phyloP scores from a whole-genome alignment of 2,113 vertebrate genomes.

The Lasiurus borealis region DNA sequence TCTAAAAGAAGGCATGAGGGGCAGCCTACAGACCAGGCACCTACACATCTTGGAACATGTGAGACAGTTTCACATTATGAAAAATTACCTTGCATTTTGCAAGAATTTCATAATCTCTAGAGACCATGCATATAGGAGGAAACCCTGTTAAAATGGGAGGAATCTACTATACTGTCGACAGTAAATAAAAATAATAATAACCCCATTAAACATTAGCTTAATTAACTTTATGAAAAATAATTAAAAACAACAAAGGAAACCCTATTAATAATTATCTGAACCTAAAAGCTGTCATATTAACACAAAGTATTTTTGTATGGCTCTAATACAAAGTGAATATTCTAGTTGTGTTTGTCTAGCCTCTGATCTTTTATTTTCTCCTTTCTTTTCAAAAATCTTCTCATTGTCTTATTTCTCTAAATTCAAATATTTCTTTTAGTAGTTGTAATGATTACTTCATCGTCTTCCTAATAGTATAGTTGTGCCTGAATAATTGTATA shows the following conservation, averaged over 20 bases:
- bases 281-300: neutral
- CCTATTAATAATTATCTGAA: neutral
- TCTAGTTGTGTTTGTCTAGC: neutral
- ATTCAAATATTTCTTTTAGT: neutral
- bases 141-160: neutral
- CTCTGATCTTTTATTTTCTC: neutral
- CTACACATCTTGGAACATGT: neutral
- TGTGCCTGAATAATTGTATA: neutral
- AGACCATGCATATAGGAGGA: neutral
- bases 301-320: neutral
- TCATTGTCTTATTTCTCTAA: neutral
- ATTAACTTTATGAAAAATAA: too few relatives aligned
- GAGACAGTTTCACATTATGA: neutral
- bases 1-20: neutral
- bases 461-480: neutral
- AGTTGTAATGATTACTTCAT: constrained; percentile 22
- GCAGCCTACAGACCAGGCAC: neutral
- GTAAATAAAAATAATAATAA: too few relatives aligned
- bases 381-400: constrained; percentile 4
- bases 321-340: neutral
- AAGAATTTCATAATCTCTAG: constrained; percentile 32
- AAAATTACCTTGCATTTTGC: neutral
- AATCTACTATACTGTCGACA: too few relatives aligned
- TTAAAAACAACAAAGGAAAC: neutral
- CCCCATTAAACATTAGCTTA: too few relatives aligned